A percentile compares a stretch with the other conserved stretches of the same genome.
These are phyloP conservation scores for Xestia ashworthii DNA, from an alignment of 2,888 invertebrate species.

Conservation along the genomic window DNA sequence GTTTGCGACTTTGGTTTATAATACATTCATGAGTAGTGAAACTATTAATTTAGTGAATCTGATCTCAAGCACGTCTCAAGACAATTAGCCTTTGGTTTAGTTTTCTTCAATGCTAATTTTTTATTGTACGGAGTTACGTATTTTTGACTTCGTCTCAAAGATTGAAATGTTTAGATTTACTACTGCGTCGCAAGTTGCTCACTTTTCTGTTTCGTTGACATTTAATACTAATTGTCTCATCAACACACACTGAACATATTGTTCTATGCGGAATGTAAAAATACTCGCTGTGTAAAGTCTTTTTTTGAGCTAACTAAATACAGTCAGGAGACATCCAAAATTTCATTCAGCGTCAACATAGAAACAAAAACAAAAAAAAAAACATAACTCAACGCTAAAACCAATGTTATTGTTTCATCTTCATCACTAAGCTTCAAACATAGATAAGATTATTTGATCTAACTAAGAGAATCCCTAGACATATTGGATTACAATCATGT, in stretches of 20 bases:
- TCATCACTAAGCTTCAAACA: constrained; percentile 2
- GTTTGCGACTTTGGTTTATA: constrained; percentile 19
- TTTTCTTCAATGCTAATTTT: not conserved
- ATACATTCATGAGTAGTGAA: constrained; percentile 13
- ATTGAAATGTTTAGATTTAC: not conserved
- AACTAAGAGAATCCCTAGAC: constrained; percentile 11
- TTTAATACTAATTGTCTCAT: not conserved
- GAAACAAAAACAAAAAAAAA: not conserved
- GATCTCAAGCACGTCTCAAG: constrained; percentile 4
- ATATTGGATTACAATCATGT: constrained; percentile 38
- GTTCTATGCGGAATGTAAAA: not conserved
- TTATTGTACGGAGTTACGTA: not conserved
- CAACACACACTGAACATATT: not conserved
- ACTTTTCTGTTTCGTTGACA: not conserved
- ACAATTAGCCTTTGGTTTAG: constrained; percentile 5
- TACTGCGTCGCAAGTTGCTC: not conserved
- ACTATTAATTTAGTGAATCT: constrained; percentile 3
- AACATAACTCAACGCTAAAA: not conserved
- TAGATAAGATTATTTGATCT: constrained; percentile 3
- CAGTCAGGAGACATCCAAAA: not conserved
- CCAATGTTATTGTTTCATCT: not conserved
- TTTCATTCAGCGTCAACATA: not conserved
- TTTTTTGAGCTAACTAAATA: not conserved
- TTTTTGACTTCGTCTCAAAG: not conserved
- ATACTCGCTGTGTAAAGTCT: not conserved